These are phyloP conservation scores for Clanis bilineata DNA, from an alignment of 2,888 invertebrate genomes.

Conservation along the genomic window DNA sequence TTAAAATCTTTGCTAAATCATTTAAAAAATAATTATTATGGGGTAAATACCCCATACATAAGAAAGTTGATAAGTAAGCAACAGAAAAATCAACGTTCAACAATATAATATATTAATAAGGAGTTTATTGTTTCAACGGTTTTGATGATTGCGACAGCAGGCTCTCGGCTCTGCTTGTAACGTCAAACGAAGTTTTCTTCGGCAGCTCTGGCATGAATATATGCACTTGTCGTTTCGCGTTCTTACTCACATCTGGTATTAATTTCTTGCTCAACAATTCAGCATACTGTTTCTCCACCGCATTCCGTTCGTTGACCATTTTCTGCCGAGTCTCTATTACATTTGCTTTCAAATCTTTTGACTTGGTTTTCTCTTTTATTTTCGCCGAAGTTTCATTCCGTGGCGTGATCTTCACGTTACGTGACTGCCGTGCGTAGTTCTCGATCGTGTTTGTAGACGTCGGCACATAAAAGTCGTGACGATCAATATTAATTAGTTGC, in stretches of 20 bases:
- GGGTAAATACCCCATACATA: no score
- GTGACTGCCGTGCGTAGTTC: constrained; percentile 78
- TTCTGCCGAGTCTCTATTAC: constrained; percentile 67
- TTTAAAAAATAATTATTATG: no score
- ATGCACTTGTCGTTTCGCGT: constrained; percentile 85
- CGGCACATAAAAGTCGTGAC: constrained; percentile 68
- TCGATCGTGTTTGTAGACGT: constrained; percentile 76
- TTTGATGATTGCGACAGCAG: constrained; percentile 54
- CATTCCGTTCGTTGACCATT: constrained; percentile 59
- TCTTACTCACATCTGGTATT: constrained; percentile 65
- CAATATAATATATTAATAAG: no score
- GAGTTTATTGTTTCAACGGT: constrained; percentile 39
- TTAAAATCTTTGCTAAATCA: no score
- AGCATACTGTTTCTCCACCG: constrained; percentile 70
- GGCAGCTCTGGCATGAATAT: constrained; percentile 87
- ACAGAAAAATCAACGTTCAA: background rate
- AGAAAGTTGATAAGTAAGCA: no score
- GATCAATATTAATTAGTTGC: constrained; percentile 67
- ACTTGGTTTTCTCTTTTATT: constrained; percentile 58
- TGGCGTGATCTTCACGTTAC: constrained; percentile 66
- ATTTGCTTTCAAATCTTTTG: constrained; percentile 53
- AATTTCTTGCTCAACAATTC: constrained; percentile 69
- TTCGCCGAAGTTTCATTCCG: constrained; percentile 48
- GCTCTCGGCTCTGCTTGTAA: constrained; percentile 60
- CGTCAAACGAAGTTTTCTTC: constrained; percentile 72